Base-by-base conservation (phyloP, 2,797 vertebrate genomes). In the Syngnathus rostellatus region DNA sequence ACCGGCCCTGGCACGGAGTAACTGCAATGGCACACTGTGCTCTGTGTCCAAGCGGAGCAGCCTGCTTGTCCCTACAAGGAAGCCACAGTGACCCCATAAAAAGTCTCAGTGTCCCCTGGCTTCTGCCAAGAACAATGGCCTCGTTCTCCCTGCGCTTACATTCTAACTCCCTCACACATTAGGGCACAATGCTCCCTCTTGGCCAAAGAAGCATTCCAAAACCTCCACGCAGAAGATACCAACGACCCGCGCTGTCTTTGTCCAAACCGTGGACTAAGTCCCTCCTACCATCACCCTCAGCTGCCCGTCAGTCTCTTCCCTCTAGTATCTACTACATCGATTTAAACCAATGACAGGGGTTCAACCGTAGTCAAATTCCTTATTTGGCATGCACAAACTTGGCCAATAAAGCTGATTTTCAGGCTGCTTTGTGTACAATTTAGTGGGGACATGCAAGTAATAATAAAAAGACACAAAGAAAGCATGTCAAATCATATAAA, bases 1-100 rank as follows among this genome's bases (percentile, higher is more conserved):
- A 82, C 81, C 69, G 89, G 90, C 88, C 91, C 94, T 97, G 95
- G 95, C 93, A 94, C 93, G 83, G 91, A 92, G 90, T 88, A 92
- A 86, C 83, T 85, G 88, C 89, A 85, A 84, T 88, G 90, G 91
- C 93, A 95, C 94, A 93, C 81, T 84, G 84, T 85, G 81, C 88
- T 88, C 89, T 89, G 86, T 93, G 89, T 89, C 90, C 81, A 69
- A 51, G 68, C 21, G 62, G 77, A 55, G 66, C 63, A 69, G 71
- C 73, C 68, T 65, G 77, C 79, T 82, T 85, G 85, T 86, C 81
- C 78, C 81, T 75, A 87, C 83, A 89, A 86, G 78, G 50, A 77
- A 71, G 85, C 85, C 85, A 86, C 81, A 88, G 85, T 88, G 83
- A 88, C 83, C 81, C 81, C 70, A 79, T 84, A 84, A 83, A 67